Percentiles rank a stretch among this genome's conserved stretches.
Conservation (phyloP, 2,113 vertebrate species). For the Spea multiplicata region DNA sequence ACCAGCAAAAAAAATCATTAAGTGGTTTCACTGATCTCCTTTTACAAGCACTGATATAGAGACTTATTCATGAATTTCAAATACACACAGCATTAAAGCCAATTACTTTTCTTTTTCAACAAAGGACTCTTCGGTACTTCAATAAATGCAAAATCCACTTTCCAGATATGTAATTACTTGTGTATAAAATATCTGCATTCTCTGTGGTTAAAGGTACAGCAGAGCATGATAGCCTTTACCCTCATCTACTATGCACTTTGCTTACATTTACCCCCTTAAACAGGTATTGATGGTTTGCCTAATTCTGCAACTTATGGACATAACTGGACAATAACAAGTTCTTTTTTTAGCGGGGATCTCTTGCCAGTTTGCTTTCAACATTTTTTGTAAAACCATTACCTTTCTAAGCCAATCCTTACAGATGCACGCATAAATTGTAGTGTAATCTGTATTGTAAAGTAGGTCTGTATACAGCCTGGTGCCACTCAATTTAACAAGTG, state of each 20-base stretch:
- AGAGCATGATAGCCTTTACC: neutral
- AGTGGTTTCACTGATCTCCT: constrained; percentile 1
- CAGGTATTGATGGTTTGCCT: neutral
- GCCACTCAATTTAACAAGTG: too few species aligned
- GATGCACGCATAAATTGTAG: too few species aligned
- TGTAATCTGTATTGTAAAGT: too few species aligned
- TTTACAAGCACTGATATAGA: constrained; percentile 11
- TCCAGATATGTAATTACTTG: neutral
- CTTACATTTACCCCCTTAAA: neutral
- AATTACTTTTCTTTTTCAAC: constrained; percentile 3
- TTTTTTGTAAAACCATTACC: too few species aligned
- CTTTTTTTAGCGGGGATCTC: too few species aligned
- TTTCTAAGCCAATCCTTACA: too few species aligned
- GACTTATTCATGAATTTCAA: neutral
- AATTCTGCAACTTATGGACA: too few species aligned
- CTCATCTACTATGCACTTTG: neutral
- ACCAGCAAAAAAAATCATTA: neutral
- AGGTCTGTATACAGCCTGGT: too few species aligned
- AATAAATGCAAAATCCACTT: constrained; percentile 3
- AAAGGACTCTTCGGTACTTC: constrained; percentile 6
- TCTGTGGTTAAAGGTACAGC: neutral
- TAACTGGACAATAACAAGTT: too few species aligned
- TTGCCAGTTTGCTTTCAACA: too few species aligned
- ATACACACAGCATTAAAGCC: constrained; percentile 3
- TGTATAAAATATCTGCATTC: neutral